Evolutionary conservation across 2,113 vertebrate genomes (phyloP), one percentile per base, ranked within the genome.

Genomic region (Danionella cerebrum): DNA sequence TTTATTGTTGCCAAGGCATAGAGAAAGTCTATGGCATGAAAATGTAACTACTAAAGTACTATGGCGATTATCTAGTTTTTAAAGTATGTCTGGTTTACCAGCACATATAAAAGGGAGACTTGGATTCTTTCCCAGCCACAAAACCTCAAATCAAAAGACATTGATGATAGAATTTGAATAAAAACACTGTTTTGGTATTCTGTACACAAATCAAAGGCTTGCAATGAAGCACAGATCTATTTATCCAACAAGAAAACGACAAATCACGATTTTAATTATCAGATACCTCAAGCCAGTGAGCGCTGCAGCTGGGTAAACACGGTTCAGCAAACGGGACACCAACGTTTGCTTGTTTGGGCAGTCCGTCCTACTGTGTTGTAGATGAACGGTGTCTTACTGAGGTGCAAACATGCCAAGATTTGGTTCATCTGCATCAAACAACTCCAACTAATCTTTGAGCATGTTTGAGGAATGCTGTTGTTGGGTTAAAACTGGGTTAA

Each of bases 261-360:
- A 50, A 83, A 86, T 85, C 87, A 86, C 82, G 84, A 84, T 83
- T 88, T 86, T 85, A 88, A 89, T 89, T 88, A 89, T 77, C 82
- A 62, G 24, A 71, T 52, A 71, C 36, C 13, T 64, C 53, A 14
- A 27, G 53, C 51, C 65, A 62, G 22, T 18, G 24, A 48, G 50
- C 14, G 50, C 14, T 22, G 58, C 87, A 89, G 84, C 88, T 89
- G 88, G 78, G 76, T 84, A 86, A 89, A 89, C 80, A 84, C 12
- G 22, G 53, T 57, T 45, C 21, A 38, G 76, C 73, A 82, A 85
- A 83, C 80, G 16, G 10, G 25, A 81, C 38, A 66, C n/a, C 3
- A 6, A 2, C 64, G 71, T 73, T 60, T 64, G 52, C 64, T 41
- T 74, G 53, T 84, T 76, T 80, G 78, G 27, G 54, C 13, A 51